phyloP scores from a whole-genome alignment of 2,113 vertebrate species.

The Plotosus lineatus region DNA sequence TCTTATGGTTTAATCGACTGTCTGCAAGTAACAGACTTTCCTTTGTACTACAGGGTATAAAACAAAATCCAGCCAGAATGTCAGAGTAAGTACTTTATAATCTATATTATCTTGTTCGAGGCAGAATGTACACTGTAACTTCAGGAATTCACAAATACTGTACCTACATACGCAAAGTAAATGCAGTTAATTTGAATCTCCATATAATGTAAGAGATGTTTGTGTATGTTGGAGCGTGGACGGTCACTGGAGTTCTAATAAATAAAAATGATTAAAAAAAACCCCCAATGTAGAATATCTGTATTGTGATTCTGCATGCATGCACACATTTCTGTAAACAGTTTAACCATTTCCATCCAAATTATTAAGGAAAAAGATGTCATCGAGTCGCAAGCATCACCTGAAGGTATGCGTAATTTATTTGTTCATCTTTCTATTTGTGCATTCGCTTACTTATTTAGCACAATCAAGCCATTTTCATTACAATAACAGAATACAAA shows the following conservation, averaged over 20 bases:
- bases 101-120: not conserved
- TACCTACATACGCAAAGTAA: not conserved
- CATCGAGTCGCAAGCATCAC: constrained; percentile 88
- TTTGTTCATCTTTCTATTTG: not conserved
- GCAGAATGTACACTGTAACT: not conserved
- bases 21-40: not conserved
- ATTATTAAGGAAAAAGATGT: constrained; percentile 80
- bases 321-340: not conserved
- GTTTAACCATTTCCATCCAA: constrained; percentile 36
- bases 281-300: not conserved
- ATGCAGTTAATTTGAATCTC: not conserved
- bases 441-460: not conserved
- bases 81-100: constrained; percentile 68
- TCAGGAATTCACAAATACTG: not conserved
- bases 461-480: not conserved
- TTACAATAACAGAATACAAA: not conserved
- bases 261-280: not conserved
- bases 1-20: no score
- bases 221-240: not conserved
- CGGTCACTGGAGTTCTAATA: not conserved
- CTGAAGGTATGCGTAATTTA: constrained; percentile 81
- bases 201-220: not conserved
- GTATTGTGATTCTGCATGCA: not conserved
- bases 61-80: constrained; percentile 63
- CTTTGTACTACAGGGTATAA: constrained; percentile 53